These are phyloP conservation scores for Pomatorhinus ruficollis DNA, from an alignment of 2,113 vertebrate species.

Conservation along the genomic window DNA sequence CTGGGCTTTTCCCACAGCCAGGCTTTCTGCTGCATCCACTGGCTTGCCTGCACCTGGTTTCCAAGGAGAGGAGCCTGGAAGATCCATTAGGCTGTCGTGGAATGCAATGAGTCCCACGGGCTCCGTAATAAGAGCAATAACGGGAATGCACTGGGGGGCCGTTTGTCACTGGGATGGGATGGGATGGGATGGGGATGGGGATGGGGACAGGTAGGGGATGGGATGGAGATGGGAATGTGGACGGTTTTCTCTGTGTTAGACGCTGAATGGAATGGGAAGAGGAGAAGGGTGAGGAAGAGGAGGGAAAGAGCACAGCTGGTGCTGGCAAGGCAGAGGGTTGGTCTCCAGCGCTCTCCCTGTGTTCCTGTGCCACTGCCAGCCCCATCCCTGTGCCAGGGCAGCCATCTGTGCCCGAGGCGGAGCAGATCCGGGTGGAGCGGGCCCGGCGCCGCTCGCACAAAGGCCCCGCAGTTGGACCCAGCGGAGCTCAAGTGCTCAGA, in stretches of 20 bases:
- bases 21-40: neutral
- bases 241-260: no score
- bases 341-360: neutral
- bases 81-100: slow-evolving; percentile 39
- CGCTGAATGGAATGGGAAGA: neutral
- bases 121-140: neutral
- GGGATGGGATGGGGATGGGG: no score
- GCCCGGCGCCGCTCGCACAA: neutral
- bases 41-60: slow-evolving; percentile 20
- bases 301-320: neutral
- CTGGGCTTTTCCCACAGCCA: slow-evolving; percentile 40
- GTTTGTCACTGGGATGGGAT: neutral
- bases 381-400: neutral
- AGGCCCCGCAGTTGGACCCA: neutral
- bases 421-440: neutral
- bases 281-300: neutral
- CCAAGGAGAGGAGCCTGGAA: slow-evolving; percentile 37
- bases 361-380: neutral
- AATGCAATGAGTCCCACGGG: neutral
- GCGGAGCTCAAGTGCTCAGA: neutral
- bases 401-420: neutral
- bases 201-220: neutral
- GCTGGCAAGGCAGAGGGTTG: neutral
- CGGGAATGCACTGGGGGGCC: neutral
- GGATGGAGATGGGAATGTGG: neutral